Conservation (phyloP, 2,888 invertebrate genomes). For the Ormyrus labotus region DNA sequence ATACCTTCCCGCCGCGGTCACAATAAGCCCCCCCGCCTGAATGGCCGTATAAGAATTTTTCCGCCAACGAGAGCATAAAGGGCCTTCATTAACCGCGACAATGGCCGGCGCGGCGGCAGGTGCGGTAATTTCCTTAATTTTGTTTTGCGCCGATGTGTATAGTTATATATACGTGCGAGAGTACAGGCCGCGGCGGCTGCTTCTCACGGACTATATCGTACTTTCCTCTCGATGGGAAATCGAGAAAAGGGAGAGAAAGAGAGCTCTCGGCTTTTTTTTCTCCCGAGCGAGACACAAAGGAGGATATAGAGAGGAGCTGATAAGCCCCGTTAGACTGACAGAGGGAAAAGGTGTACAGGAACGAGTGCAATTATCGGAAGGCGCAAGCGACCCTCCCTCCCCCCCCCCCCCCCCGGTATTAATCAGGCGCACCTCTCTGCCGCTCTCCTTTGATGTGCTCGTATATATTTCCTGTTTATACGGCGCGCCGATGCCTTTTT, state of each 20-base stretch:
- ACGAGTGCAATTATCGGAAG: conserved; percentile 37
- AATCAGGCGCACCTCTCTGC: conserved; percentile 18
- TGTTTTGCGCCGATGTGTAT: conserved; percentile 21
- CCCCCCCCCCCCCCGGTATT: background rate
- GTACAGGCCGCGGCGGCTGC: background rate
- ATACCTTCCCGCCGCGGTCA: background rate
- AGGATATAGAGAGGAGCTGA: background rate
- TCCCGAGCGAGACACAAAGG: background rate
- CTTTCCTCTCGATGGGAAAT: no score
- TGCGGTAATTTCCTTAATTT: conserved; percentile 49
- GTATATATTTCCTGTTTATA: conserved; percentile 3
- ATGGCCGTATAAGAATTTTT: conserved; percentile 27
- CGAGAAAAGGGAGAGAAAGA: no score
- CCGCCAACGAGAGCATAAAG: conserved; percentile 28
- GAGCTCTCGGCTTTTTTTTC: no score
- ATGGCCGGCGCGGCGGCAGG: conserved; percentile 29
- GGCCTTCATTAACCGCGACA: conserved; percentile 42
- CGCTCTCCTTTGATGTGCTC: conserved; percentile 18
- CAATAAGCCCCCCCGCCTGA: background rate
- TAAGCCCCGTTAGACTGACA: background rate
- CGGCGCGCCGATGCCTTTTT: background rate
- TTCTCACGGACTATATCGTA: conserved; percentile 23
- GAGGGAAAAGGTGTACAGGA: conserved; percentile 17
- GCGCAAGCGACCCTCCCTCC: background rate
- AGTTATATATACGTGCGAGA: background rate